phyloP scores from a whole-genome alignment of 53 echinoderm and acorn worm genomes.

The Pentamera pediparva region DNA sequence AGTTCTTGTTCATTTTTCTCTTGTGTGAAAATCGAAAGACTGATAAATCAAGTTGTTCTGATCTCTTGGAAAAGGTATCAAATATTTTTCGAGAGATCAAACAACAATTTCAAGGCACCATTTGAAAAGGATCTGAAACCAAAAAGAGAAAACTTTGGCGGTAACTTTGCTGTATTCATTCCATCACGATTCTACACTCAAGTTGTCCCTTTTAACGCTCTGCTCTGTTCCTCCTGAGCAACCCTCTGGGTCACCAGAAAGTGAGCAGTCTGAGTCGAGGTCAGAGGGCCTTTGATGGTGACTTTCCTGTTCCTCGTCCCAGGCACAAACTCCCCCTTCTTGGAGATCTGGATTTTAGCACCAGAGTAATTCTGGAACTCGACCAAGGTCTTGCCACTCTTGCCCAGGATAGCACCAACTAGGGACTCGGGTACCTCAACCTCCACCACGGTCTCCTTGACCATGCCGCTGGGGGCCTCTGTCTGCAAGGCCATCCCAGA shows the following conservation, averaged over 20 bases:
- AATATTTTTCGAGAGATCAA: conserved; percentile 14
- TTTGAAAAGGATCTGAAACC: conserved; percentile 34
- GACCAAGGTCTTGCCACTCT: conserved; percentile 95
- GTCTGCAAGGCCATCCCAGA: conserved; percentile 36
- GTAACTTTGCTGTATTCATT: conserved; percentile 17
- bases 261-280: conserved; percentile 91
- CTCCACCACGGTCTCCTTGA: conserved; percentile 82
- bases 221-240: conserved; percentile 95
- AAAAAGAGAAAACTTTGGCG: conserved; percentile 33
- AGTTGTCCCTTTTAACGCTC: conserved; percentile 94
- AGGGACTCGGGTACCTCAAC: conserved; percentile 94
- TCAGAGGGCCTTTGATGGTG: conserved; percentile 88
- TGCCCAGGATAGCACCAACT: conserved; percentile 97
- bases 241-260: conserved; percentile 85
- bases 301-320: conserved; percentile 97
- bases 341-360: conserved; percentile 98
- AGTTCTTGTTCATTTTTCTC: no score
- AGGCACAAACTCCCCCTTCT: conserved; percentile 96
- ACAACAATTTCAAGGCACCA: conserved; percentile 40
- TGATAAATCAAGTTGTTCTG: conserved; percentile 32
- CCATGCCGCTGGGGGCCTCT: conserved; percentile 49
- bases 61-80: conserved; percentile 21
- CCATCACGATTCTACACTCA: conserved; percentile 39
- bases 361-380: conserved; percentile 94
- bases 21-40: conserved; percentile 35